A percentile compares a stretch with the other conserved stretches of the same genome.
phyloP scores from a whole-genome alignment of 1,140 invertebrate species.

The Adoxophyes honmai region DNA sequence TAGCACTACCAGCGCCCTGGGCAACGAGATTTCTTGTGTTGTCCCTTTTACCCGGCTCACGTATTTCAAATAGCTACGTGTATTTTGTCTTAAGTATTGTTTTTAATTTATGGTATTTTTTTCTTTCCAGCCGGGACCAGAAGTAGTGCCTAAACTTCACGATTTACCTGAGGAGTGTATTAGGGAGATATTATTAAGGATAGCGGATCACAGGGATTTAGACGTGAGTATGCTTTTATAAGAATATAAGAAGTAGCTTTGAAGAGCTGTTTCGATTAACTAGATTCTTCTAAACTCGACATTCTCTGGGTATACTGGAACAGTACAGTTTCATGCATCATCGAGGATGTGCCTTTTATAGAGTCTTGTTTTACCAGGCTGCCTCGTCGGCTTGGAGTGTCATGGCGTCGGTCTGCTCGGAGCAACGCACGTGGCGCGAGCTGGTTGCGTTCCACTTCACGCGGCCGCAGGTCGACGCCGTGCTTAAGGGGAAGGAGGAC shows the following conservation, averaged over 20 bases:
- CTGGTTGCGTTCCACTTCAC: constrained; percentile 95
- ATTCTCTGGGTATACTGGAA: too few species aligned
- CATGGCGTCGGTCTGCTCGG: constrained; percentile 89
- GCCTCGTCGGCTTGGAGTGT: constrained; percentile 81
- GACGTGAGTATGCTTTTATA: constrained; percentile 80
- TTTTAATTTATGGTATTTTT: not conserved
- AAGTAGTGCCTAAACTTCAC: constrained; percentile 89
- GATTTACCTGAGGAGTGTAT: constrained; percentile 96
- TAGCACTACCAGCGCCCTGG: too few species aligned
- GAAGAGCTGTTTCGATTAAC: too few species aligned
- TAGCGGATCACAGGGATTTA: constrained; percentile 95
- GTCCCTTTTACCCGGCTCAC: too few species aligned
- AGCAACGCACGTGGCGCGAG: constrained; percentile 94
- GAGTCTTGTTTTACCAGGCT: too few species aligned
- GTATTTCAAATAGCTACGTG: too few species aligned
- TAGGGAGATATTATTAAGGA: constrained; percentile 91
- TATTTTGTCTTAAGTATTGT: too few species aligned
- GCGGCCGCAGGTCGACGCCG: constrained; percentile 87
- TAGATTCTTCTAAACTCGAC: too few species aligned
- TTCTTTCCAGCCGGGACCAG: constrained; percentile 85
- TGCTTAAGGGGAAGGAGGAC: constrained; percentile 64
- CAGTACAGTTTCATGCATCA: too few species aligned
- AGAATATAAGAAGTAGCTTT: too few species aligned
- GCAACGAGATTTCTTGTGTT: too few species aligned
- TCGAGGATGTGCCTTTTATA: too few species aligned